phyloP scores from a whole-genome alignment of 2,797 vertebrate genomes.

The Urophycis tenuis region DNA sequence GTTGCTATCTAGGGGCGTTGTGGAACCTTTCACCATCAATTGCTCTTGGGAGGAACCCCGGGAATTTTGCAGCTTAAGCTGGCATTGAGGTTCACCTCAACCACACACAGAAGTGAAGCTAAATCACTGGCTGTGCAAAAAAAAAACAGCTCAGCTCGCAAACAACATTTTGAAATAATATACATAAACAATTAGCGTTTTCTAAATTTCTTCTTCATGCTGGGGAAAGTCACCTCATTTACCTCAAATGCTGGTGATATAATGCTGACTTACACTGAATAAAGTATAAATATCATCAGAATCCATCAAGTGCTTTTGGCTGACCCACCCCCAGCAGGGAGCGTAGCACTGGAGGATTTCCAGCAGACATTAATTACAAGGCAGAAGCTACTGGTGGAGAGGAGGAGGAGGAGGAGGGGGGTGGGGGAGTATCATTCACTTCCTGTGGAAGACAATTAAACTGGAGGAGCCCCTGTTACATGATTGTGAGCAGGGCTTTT shows the following conservation, averaged over 20 bases:
- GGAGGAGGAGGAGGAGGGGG: background rate
- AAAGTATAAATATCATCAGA: background rate
- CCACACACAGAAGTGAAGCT: background rate
- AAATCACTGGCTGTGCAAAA: background rate
- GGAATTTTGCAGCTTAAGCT: background rate
- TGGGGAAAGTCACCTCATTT: background rate
- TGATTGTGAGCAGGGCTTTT: constrained; percentile 27
- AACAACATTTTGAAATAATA: background rate
- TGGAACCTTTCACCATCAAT: background rate
- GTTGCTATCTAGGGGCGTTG: background rate
- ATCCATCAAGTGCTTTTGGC: too few species aligned
- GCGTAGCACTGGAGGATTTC: constrained; percentile 31
- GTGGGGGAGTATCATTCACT: constrained; percentile 31
- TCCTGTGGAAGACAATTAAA: constrained; percentile 53
- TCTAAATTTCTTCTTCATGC: background rate
- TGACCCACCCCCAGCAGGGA: constrained; percentile 11
- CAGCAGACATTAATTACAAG: constrained; percentile 51
- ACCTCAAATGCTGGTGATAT: too few species aligned
- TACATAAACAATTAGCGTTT: background rate
- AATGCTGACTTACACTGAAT: too few species aligned
- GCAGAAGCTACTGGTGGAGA: constrained; percentile 31
- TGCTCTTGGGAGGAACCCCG: constrained; percentile 4
- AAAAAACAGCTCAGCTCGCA: background rate
- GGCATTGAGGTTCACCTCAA: background rate
- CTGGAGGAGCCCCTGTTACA: constrained; percentile 15